Base-by-base conservation (phyloP, 2,113 vertebrate genomes). In the Sorex fumeus region DNA sequence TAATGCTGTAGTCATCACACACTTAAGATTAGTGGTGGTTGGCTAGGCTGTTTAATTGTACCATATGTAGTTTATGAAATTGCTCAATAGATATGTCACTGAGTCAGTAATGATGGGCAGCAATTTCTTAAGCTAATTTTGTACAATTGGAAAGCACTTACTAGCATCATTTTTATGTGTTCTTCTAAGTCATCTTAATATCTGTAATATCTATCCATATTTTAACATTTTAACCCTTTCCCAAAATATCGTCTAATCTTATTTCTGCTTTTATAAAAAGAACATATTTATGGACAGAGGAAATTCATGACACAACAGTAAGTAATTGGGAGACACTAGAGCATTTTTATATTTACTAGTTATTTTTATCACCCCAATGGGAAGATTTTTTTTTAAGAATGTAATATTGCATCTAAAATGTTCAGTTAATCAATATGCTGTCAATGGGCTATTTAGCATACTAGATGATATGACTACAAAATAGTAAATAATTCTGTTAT, bases 301-400 rank as follows among this genome's bases (percentile, higher is more conserved):
- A 84, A 90, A 40, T 80, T 81, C 7, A n/a, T 90, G 28, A 53
- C 53, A 32, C 64, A 86, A 34, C 92, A 81, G 72, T 80, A 90
- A 92, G 81, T 10, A 8, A 30, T 74, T 83, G 0, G 11, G 47
- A 75, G 53, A 89, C 81, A 72, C 60, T 34, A 77, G 21, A 84
- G 10, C 28, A 64, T 40, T n/a, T n/a, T n/a, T 60, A 40, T 67
- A 57, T 88, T 89, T 12, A 77, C 12, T 91, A 64, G 32, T 84
- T 83, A 53, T 8, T 82, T 89, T 80, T 72, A 53, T 90, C n/a
- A 84, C 50, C 40, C n/a, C 67, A 47, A 64, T 32, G 32, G 69
- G 21, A 70, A 3, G 64, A 36, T 83, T 57, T 96, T 74, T 71
- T 57, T 27, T 87, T 12, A 13, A n/a, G 27, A 67, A 71, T 87